Evolutionary conservation across 1,140 invertebrate species (phyloP), one percentile per base, ranked within the genome.

Genomic region (Bombyx mandarina): DNA sequence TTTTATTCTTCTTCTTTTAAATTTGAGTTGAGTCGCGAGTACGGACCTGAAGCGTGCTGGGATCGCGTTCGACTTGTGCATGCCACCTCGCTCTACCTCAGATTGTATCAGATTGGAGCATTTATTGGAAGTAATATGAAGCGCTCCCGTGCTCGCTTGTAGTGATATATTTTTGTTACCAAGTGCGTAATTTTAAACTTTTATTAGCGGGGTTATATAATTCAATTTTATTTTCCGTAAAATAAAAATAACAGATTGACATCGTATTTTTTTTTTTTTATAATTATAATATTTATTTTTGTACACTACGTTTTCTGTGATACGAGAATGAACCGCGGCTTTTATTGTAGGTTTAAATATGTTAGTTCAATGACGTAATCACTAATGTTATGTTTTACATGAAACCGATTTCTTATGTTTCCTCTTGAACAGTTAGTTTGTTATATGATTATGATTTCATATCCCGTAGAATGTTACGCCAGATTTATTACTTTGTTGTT

Each of bases 101-200:
- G 76, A 72, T 70, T 74, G 71, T 74, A 75, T 75, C 68, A 67
- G 53, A 68, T 63, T 67, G 61, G 67, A 77, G 77, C 79, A 82
- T 82, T 82, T 82, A 79, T 73, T 79, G 26, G 1, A 56, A 43
- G 48, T 12, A 26, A 42, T 43, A 48, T 49, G 44, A 72, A 63
- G 57, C 57, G 70, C 61, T 69, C 69, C 60, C 18, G 65, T 66
- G 63, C 2, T 35, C 26, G 26, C 26, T 68, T 71, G 69, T 80
- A 83, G 80, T 81, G 77, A 83, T 83, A 81, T 77, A 70, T 72
- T 77, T 81, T 76, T 66, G 81, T 84, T 84, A 84, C 81, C 81
- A 82, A 71, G 54, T 76, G 69, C 62, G 59, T 78, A 79, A 69
- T 55, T 69, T 65, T 67, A 60, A 64, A 64, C 60, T 67, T 66